These are phyloP conservation scores for Campylomormyrus numenius DNA, from an alignment of 2,113 vertebrate species.

Conservation along the genomic window DNA sequence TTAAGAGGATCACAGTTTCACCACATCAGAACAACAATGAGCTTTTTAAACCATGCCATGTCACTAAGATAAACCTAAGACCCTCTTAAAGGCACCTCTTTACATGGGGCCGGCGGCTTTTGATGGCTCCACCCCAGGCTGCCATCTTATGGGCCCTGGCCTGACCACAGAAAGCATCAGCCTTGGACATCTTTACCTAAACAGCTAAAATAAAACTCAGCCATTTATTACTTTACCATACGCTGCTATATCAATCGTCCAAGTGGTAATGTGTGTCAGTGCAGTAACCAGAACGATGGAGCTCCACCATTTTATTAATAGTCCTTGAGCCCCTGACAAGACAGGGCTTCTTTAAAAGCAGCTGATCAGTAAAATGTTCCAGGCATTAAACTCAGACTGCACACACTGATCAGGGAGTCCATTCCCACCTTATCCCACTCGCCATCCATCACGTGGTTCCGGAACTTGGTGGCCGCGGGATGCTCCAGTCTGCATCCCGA, in stretches of 20 bases:
- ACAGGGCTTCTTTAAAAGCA: background rate
- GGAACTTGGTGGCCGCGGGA: conserved; percentile 96
- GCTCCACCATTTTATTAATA: background rate
- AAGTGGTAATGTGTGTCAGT: background rate
- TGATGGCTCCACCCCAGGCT: background rate
- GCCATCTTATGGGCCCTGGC: background rate
- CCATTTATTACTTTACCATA: background rate
- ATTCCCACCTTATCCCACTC: conserved; percentile 96
- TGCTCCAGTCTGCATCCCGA: conserved; percentile 99
- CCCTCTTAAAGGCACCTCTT: background rate
- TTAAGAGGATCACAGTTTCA: background rate
- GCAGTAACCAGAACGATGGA: background rate
- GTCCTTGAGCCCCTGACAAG: background rate
- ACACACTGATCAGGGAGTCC: background rate
- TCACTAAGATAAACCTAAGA: background rate
- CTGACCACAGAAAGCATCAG: background rate
- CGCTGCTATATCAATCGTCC: background rate
- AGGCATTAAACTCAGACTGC: background rate
- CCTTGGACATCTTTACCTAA: background rate
- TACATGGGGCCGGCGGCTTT: background rate
- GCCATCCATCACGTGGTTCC: conserved; percentile 99
- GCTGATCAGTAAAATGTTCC: background rate
- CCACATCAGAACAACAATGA: background rate
- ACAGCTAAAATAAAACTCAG: background rate
- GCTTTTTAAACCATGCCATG: background rate